Percentiles rank a stretch among this genome's conserved stretches.
These are phyloP conservation scores for Pseudonaja textilis DNA, from an alignment of 2,113 vertebrate genomes.

Conservation along the genomic window DNA sequence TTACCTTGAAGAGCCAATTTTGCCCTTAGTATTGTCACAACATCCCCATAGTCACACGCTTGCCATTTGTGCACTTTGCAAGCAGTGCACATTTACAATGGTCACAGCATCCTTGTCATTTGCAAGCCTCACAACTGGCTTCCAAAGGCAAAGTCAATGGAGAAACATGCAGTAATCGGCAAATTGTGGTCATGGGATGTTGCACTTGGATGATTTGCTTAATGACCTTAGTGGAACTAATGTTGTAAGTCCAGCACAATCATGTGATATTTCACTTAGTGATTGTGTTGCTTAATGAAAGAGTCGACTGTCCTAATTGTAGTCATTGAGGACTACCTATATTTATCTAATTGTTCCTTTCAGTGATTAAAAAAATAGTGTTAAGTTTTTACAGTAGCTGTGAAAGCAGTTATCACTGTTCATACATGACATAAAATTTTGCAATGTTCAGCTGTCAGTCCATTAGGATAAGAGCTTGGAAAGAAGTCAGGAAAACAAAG, in stretches of 20 bases:
- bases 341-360: not conserved
- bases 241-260: not conserved
- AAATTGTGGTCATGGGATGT: not conserved
- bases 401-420: slow-evolving; percentile 50
- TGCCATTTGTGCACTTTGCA: not conserved
- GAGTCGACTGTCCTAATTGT: not conserved
- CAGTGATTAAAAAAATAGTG: not conserved
- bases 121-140: not conserved
- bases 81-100: not conserved
- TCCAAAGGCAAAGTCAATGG: not conserved
- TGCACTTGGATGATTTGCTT: not conserved
- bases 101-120: not conserved
- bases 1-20: not conserved
- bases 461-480: slow-evolving; percentile 63
- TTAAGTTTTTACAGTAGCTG: slow-evolving; percentile 22
- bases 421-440: slow-evolving; percentile 27
- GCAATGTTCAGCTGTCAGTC: slow-evolving; percentile 58
- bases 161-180: not conserved
- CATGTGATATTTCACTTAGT: not conserved
- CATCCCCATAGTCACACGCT: not conserved
- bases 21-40: not conserved
- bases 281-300: not conserved
- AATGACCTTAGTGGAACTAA: not conserved
- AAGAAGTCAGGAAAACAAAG: slow-evolving; percentile 55
- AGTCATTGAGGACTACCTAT: not conserved